Conservation (phyloP, 2,888 invertebrate genomes). For the Heteropelma amictum region DNA sequence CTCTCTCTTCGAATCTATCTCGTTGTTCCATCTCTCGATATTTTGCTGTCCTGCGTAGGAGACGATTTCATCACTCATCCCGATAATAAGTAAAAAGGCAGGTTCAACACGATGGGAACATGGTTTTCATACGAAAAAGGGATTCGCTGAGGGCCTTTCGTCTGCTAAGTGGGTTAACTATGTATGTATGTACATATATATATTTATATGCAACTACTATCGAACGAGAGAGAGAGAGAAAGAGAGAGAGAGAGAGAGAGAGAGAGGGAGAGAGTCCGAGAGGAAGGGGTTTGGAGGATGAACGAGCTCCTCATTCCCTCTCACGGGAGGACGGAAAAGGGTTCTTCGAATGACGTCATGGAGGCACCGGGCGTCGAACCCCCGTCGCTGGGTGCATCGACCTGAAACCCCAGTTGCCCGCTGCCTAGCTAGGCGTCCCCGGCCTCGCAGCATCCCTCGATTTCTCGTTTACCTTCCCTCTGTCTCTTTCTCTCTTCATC, state of each 20-base stretch:
- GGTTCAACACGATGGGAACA: too few species aligned
- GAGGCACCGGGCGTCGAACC: conserved; percentile 73
- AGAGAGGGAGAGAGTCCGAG: too few species aligned
- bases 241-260: neutral
- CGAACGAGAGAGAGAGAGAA: neutral
- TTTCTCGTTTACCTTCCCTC: conserved; percentile 25
- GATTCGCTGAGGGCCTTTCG: too few species aligned
- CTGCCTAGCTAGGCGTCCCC: conserved; percentile 65
- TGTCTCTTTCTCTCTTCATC: conserved; percentile 19
- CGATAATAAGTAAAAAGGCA: too few species aligned
- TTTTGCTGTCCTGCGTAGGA: conserved; percentile 41
- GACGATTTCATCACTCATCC: conserved; percentile 48
- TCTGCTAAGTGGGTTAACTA: too few species aligned
- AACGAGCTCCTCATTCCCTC: conserved; percentile 42
- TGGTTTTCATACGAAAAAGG: too few species aligned
- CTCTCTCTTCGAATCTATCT: conserved; percentile 14
- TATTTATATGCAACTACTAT: too few species aligned
- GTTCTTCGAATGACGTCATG: conserved; percentile 73
- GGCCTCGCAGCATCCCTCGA: conserved; percentile 57
- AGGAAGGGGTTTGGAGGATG: neutral
- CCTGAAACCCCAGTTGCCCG: conserved; percentile 72
- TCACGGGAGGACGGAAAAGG: conserved; percentile 42
- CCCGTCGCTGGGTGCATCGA: conserved; percentile 71
- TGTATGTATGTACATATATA: too few species aligned
- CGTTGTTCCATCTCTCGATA: conserved; percentile 34